Conservation (phyloP, 2,888 invertebrate species). For the Lordiphosa andalusiaca region DNA sequence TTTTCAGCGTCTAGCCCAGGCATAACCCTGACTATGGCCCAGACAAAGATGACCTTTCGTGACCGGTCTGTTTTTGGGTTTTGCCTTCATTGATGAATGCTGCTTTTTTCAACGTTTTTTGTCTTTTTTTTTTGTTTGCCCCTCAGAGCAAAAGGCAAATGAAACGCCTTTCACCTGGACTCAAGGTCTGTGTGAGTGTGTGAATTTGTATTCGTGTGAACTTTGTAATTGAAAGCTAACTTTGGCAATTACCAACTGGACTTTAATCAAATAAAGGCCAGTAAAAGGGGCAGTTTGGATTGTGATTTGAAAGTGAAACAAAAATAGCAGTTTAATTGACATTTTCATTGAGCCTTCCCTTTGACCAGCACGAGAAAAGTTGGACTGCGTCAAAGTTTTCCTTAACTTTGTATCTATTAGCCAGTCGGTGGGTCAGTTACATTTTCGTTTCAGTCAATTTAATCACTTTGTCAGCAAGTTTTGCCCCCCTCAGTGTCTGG, state of each 20-base stretch:
- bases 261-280: constrained; percentile 61
- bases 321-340: constrained; percentile 67
- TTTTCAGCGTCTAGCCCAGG: constrained; percentile 24
- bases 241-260: constrained; percentile 68
- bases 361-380: constrained; percentile 30
- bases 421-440: constrained; percentile 31
- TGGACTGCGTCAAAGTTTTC: constrained; percentile 24
- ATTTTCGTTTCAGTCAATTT: constrained; percentile 66
- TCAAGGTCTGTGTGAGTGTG: neutral
- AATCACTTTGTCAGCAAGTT: constrained; percentile 75
- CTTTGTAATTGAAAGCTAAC: constrained; percentile 75
- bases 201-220: constrained; percentile 37
- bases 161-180: constrained; percentile 50
- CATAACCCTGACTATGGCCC: constrained; percentile 44
- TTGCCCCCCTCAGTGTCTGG: constrained; percentile 18
- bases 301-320: constrained; percentile 42
- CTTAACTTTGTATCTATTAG: constrained; percentile 43
- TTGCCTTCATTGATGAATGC: neutral
- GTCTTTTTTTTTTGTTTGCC: too few relatives aligned
- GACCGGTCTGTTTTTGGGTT: neutral
- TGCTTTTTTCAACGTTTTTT: constrained; percentile 7
- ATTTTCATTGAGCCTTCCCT: constrained; percentile 67
- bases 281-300: constrained; percentile 12
- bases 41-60: constrained; percentile 65
- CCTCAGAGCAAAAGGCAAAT: constrained; percentile 57